Evolutionary conservation across 2,888 invertebrate species (phyloP).

Genomic region (Saturnia japonica): DNA sequence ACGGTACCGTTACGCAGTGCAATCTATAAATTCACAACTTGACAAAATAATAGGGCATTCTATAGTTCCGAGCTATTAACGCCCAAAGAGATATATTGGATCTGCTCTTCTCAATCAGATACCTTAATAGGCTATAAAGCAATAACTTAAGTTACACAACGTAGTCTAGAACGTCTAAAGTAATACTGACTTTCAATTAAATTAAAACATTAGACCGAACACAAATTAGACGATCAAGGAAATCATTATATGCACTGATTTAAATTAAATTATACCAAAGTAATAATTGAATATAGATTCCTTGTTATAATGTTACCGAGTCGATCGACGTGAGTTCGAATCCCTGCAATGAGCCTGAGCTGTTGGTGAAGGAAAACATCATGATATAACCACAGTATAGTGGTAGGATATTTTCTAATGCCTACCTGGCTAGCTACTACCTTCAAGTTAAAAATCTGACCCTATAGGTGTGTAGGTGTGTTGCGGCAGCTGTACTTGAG

Average conservation of each 20-base stretch:
- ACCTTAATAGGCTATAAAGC: conserved; percentile 64
- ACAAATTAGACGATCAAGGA: background rate
- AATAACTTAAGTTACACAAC: conserved; percentile 20
- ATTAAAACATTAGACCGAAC: background rate
- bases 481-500: no score
- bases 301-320: no score
- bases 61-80: conserved; percentile 78
- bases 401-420: no score
- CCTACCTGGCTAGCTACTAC: no score
- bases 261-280: background rate
- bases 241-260: background rate
- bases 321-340: no score
- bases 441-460: no score
- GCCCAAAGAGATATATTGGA: conserved; percentile 78
- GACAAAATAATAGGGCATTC: conserved; percentile 80
- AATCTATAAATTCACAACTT: conserved; percentile 76
- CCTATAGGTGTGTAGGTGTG: no score
- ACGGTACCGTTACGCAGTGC: conserved; percentile 64
- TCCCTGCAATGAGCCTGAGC: no score
- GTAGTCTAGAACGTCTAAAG: conserved; percentile 10
- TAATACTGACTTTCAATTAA: background rate
- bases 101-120: conserved; percentile 77
- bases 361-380: no score
- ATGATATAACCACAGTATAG: no score
- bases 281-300: background rate